Percentiles rank a stretch among this genome's conserved stretches.
These are phyloP conservation scores for Luscinia megarhynchos DNA, from an alignment of 2,797 vertebrate species.

Conservation along the genomic window DNA sequence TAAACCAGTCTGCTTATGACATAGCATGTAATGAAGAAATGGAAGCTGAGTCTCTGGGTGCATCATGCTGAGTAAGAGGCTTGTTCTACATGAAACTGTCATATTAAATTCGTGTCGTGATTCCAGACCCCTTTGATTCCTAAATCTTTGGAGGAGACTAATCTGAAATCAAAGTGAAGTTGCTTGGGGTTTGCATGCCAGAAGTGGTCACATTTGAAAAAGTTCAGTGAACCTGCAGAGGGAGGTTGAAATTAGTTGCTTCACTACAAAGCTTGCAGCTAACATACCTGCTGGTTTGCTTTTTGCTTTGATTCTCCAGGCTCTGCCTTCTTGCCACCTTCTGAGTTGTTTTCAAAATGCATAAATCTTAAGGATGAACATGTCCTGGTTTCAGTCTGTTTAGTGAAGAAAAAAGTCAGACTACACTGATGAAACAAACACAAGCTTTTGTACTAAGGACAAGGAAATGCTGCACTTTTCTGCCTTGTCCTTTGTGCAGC, in stretches of 20 bases:
- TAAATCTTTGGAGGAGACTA: constrained; percentile 81
- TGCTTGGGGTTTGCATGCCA: constrained; percentile 84
- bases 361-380: constrained; percentile 51
- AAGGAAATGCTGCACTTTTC: background rate
- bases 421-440: background rate
- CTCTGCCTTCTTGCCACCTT: constrained; percentile 67
- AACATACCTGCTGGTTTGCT: constrained; percentile 76
- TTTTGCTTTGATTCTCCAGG: constrained; percentile 56
- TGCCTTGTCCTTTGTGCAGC: background rate
- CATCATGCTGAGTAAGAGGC: constrained; percentile 83
- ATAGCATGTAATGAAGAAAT: constrained; percentile 72
- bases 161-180: constrained; percentile 84
- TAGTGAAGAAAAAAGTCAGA: background rate
- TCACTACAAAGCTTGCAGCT: constrained; percentile 72
- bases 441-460: background rate
- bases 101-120: constrained; percentile 86
- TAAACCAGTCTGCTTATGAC: constrained; percentile 62
- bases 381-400: constrained; percentile 44
- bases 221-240: constrained; percentile 85
- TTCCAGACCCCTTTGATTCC: constrained; percentile 86
- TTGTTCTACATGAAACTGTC: constrained; percentile 89
- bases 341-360: constrained; percentile 55
- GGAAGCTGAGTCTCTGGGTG: constrained; percentile 70
- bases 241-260: constrained; percentile 82
- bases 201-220: constrained; percentile 84